Base-by-base conservation (phyloP, 2,113 vertebrate genomes). In the Canis aureus region DNA sequence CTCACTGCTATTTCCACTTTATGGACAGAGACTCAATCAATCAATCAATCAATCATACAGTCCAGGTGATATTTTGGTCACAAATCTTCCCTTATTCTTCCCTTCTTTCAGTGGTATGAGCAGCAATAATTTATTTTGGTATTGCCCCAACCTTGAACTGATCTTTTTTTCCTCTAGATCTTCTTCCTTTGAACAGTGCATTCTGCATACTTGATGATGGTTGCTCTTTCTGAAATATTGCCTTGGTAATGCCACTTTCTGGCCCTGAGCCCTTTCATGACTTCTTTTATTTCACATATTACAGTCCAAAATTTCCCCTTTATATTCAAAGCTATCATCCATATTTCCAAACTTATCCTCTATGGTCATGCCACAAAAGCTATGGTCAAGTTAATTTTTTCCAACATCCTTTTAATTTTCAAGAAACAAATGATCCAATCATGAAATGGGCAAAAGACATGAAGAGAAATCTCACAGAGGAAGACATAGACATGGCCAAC, bases 291-390 rank as follows among this genome's bases (percentile, higher is more conserved):
- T 96, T 95, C 49, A 2, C 10, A 8, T 87, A 25, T 38, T 67
- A 22, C 27, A 59, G 29, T 87, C 23, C 49, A 79, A 85, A 76
- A 16, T 11, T 11, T 11, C 29, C 4, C 1, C n/a, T 4, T 87
- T 11, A 35, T 64, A 84, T 91, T 86, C 38, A 81, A 81, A 88
- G 10, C 19, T 62, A 83, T 20, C 20, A 81, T 4, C 25, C 81
- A 8, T 10, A 76, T 91, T 74, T 88, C 32, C n/a, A 94, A 67
- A 80, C 20, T 20, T 94, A 57, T 78, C 85, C 88, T 94, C 17
- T 80, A 71, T 19, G 53, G 38, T 5, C 49, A 55, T 89, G 11
- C 32, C 38, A 67, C 25, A 27, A 27, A 81, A 90, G 5, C 29
- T 92, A 3, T 29, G 38, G 11, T 85, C 53, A 78, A 69, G 78